Conservation (phyloP, 1,140 invertebrate species). For the Harlomillsia oculata region DNA sequence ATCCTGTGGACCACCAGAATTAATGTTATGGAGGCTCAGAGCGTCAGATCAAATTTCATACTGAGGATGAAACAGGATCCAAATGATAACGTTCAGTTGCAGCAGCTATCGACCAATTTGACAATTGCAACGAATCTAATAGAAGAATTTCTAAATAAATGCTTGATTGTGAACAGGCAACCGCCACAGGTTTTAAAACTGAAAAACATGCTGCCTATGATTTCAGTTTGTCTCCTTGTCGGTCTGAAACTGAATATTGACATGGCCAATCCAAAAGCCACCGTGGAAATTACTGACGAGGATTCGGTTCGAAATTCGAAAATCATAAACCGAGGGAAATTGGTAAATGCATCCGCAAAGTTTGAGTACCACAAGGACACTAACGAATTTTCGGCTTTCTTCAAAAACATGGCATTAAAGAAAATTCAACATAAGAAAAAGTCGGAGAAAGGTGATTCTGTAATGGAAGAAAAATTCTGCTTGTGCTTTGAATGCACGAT, state of each 20-base stretch:
- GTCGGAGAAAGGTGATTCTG: background rate
- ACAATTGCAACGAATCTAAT: no score
- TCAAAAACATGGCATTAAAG: background rate
- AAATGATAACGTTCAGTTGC: no score
- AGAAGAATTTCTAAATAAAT: no score
- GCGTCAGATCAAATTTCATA: no score
- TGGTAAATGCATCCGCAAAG: background rate
- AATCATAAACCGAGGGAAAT: background rate
- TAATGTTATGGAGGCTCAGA: no score
- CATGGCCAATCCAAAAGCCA: background rate
- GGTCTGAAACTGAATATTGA: background rate
- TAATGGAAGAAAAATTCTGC: conserved; percentile 2
- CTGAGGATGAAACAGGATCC: no score
- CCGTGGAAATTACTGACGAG: background rate
- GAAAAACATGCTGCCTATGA: background rate
- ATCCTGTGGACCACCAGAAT: no score
- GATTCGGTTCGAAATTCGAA: background rate
- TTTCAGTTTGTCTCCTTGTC: background rate
- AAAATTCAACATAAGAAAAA: background rate
- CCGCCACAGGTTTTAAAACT: background rate
- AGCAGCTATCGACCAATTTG: no score
- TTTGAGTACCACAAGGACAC: background rate
- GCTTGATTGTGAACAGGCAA: background rate
- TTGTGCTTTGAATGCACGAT: conserved; percentile 1
- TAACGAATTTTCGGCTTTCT: background rate